A percentile compares a stretch with the other conserved stretches of the same genome.
phyloP scores from a whole-genome alignment of 2,797 vertebrate species.

The Cottoperca gobio region DNA sequence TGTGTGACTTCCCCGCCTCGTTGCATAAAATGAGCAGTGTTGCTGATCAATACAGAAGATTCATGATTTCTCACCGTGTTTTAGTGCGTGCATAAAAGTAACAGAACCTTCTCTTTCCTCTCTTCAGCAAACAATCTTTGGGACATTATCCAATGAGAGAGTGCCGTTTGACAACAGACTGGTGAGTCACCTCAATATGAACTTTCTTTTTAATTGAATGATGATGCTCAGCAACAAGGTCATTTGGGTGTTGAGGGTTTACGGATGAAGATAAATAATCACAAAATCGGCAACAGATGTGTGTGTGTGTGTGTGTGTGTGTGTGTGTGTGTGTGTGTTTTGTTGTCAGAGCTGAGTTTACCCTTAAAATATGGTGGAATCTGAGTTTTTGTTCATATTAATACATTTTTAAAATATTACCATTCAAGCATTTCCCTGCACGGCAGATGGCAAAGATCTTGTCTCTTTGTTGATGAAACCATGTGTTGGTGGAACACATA shows the following conservation, averaged over 20 bases:
- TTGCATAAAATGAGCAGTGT: not conserved
- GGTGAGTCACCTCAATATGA: slow-evolving; percentile 39
- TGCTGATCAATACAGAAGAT: not conserved
- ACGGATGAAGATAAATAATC: too few relatives aligned
- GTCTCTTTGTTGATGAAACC: slow-evolving; percentile 23
- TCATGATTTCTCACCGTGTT: not conserved
- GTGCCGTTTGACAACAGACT: slow-evolving; percentile 31
- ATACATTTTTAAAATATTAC: slow-evolving; percentile 5
- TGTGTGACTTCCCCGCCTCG: not conserved
- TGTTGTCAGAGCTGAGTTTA: slow-evolving; percentile 5
- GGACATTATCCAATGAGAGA: slow-evolving; percentile 40
- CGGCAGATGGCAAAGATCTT: slow-evolving; percentile 29
- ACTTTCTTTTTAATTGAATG: not conserved
- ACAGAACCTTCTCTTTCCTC: slow-evolving; percentile 9
- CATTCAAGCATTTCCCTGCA: not conserved
- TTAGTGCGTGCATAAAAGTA: not conserved
- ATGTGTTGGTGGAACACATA: slow-evolving; percentile 27
- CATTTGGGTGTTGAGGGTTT: slow-evolving; percentile 4
- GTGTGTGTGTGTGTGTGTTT: not conserved
- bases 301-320: not conserved
- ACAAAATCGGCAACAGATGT: slow-evolving; percentile 44
- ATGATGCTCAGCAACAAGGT: not conserved
- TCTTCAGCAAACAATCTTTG: slow-evolving; percentile 40
- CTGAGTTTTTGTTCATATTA: not conserved
- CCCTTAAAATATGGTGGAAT: slow-evolving; percentile 19